Percentiles rank a stretch among this genome's conserved stretches.
Conservation (phyloP, 2,113 vertebrate species). For the Takifugu flavidus region DNA sequence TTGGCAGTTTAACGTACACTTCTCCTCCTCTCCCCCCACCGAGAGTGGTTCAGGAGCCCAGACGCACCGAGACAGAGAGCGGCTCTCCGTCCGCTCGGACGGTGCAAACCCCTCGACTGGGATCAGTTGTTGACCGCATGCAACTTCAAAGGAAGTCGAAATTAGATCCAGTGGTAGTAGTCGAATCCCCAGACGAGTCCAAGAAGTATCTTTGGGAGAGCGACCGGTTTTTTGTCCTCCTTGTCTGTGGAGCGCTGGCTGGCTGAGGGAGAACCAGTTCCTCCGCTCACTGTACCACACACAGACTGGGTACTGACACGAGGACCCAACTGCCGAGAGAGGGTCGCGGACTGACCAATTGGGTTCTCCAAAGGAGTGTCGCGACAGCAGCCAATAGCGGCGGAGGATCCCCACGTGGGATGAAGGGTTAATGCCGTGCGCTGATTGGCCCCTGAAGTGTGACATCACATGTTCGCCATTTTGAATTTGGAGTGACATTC, state of each 20-base stretch:
- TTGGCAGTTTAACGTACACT: constrained; percentile 19
- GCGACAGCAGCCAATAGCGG: constrained; percentile 65
- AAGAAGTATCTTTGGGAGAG: constrained; percentile 6
- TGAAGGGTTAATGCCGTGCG: background rate
- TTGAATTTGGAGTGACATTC: constrained; percentile 80
- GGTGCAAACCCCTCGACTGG: constrained; percentile 39
- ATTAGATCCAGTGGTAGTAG: constrained; percentile 35
- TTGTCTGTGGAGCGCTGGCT: constrained; percentile 40
- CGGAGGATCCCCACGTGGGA: constrained; percentile 80
- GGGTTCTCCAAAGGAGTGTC: constrained; percentile 61
- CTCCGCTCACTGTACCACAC: constrained; percentile 79
- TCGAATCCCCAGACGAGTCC: constrained; percentile 39
- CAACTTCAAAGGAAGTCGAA: constrained; percentile 38
- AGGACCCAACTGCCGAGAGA: constrained; percentile 82
- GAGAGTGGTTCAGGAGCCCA: constrained; percentile 45
- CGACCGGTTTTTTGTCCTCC: constrained; percentile 19
- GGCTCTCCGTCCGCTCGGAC: constrained; percentile 50
- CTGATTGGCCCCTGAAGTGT: constrained; percentile 69
- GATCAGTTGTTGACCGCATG: constrained; percentile 40
- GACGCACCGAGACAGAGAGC: constrained; percentile 54
- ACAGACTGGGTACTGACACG: constrained; percentile 82
- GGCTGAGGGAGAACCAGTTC: constrained; percentile 53
- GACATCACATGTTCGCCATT: constrained; percentile 84
- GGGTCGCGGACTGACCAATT: constrained; percentile 74
- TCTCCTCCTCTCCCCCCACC: constrained; percentile 23